Conservation (phyloP, 2,888 invertebrate genomes). For the Erannis defoliaria region DNA sequence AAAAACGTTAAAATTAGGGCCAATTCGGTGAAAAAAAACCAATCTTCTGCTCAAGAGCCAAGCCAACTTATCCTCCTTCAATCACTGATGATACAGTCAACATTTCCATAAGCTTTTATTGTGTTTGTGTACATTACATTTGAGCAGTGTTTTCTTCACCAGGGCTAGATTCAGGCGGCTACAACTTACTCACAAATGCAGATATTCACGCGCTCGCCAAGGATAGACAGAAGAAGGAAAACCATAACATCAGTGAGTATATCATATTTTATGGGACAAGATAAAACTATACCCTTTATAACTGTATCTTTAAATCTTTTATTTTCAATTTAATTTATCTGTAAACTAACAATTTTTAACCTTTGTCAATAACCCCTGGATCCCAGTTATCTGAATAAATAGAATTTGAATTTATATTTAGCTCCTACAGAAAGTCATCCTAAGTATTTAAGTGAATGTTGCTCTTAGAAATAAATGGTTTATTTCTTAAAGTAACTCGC, state of each 20-base stretch:
- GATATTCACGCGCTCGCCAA: constrained; percentile 94
- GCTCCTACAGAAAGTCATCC: no score
- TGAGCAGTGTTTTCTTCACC: constrained; percentile 3
- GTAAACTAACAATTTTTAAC: no score
- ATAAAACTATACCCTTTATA: not conserved
- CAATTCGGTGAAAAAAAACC: not conserved
- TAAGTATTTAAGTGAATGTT: no score
- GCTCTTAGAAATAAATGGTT: no score
- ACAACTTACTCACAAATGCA: constrained; percentile 29
- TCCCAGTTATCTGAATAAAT: no score
- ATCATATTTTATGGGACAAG: not conserved
- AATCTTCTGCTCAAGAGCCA: not conserved
- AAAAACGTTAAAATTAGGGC: not conserved
- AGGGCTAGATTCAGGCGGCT: constrained; percentile 33
- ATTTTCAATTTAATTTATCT: no score
- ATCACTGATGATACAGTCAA: not conserved
- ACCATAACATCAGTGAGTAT: constrained; percentile 97
- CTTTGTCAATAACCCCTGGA: no score
- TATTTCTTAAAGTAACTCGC: no score
- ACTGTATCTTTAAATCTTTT: no score
- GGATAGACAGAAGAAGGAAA: constrained; percentile 98
- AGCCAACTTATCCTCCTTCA: not conserved
- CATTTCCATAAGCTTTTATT: not conserved
- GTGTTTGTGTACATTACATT: not conserved
- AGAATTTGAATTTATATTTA: no score